These are phyloP conservation scores for Poeciliopsis prolifica DNA, from an alignment of 2,113 vertebrate genomes.

Conservation along the genomic window DNA sequence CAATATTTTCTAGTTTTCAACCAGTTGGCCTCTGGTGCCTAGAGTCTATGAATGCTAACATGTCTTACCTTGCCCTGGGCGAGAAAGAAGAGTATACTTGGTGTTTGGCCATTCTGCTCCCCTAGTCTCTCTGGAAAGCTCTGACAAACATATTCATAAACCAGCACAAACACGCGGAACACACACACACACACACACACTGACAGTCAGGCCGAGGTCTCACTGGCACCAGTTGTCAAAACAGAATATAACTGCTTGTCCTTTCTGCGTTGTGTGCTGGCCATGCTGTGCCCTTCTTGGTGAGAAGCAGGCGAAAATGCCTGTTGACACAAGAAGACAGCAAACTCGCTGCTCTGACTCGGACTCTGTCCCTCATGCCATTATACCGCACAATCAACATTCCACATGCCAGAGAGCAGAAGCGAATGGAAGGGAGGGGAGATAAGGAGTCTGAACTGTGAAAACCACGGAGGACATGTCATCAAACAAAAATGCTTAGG, in stretches of 20 bases:
- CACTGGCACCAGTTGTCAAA: slow-evolving; percentile 75
- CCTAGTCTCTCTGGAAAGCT: slow-evolving; percentile 62
- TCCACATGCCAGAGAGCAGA: slow-evolving; percentile 34
- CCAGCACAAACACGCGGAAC: slow-evolving; percentile 24
- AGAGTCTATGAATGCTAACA: slow-evolving; percentile 65
- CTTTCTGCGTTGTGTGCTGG: slow-evolving; percentile 53
- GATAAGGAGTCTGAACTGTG: slow-evolving; percentile 62
- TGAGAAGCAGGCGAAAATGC: slow-evolving; percentile 58
- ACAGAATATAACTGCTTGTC: slow-evolving; percentile 69
- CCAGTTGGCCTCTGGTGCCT: slow-evolving; percentile 64
- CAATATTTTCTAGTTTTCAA: slow-evolving; percentile 52
- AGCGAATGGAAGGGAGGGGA: slow-evolving; percentile 14
- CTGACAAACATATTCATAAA: slow-evolving; percentile 47
- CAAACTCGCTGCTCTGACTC: slow-evolving; percentile 39
- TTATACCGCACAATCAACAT: slow-evolving; percentile 54
- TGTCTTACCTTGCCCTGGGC: slow-evolving; percentile 75
- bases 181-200: slow-evolving; percentile 48
- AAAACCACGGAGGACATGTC: slow-evolving; percentile 75
- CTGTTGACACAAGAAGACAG: slow-evolving; percentile 65
- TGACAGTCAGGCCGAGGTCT: slow-evolving; percentile 58
- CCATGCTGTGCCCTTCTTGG: slow-evolving; percentile 72
- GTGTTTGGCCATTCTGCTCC: slow-evolving; percentile 66
- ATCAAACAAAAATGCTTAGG: slow-evolving; percentile 79
- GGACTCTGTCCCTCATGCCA: slow-evolving; percentile 39
- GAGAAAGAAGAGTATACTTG: slow-evolving; percentile 71